Evolutionary conservation across 1,140 invertebrate genomes (phyloP).

Genomic region (Nymphalis io): DNA sequence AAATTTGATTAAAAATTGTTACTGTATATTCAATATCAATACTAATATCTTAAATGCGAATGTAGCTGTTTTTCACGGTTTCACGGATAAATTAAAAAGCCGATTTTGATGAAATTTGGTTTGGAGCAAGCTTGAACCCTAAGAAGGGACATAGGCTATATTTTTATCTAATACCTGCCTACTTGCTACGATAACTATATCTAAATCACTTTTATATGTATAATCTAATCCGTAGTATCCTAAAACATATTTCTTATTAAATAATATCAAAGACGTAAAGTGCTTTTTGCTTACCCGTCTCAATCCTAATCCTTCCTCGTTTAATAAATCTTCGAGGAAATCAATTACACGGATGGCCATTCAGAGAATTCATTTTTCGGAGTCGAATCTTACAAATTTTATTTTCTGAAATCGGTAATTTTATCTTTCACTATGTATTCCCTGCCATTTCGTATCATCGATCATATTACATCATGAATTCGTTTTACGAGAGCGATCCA

Average conservation of each 20-base stretch:
- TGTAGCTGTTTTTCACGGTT: no score
- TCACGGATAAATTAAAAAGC: no score
- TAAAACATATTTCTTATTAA: background rate
- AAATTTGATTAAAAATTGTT: no score
- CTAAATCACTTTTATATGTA: no score
- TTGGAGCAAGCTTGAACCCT: no score
- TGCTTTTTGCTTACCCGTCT: slow-evolving; percentile 6
- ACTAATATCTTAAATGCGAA: no score
- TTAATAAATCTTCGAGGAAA: slow-evolving; percentile 3
- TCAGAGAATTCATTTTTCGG: slow-evolving; percentile 5
- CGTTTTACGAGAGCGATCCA: slow-evolving; percentile 43
- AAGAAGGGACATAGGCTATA: no score
- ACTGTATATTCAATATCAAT: no score
- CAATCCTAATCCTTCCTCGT: slow-evolving; percentile 5
- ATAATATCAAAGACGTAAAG: slow-evolving; percentile 9
- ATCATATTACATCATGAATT: slow-evolving; percentile 42
- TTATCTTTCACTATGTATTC: slow-evolving; percentile 17
- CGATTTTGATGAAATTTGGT: no score
- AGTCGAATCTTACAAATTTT: background rate
- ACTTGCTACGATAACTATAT: no score
- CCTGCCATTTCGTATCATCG: slow-evolving; percentile 34
- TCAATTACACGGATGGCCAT: slow-evolving; percentile 15
- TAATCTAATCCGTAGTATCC: background rate
- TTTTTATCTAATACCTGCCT: no score
- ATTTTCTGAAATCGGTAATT: background rate